Evolutionary conservation across 1,140 invertebrate species (phyloP), one percentile per base, ranked within the genome.

Genomic region (Anoplophora glabripennis): DNA sequence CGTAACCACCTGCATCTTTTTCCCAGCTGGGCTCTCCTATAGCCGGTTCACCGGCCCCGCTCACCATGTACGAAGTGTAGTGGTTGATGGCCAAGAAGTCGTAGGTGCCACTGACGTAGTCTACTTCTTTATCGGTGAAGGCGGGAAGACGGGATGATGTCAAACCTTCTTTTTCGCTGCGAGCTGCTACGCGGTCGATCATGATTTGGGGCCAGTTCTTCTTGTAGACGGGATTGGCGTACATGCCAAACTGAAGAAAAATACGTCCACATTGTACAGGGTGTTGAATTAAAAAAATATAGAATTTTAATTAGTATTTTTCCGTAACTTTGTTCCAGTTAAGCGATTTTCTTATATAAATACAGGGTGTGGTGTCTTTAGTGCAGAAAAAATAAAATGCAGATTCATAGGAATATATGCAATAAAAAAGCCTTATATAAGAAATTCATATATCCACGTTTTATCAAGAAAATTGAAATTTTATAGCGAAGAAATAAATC

Each of bases 201-300:
- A 59, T 53, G 11, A 59, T 41, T 53, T 53, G 18, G 1, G 57
- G 57, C 18, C 44, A 59, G 44, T 59, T 35, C 1, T 51, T 51
- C 5, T 46, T 8, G 14, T 33, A 59, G 0, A 86, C 84, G 72
- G 87, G 89, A 67, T 87, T 83, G 0, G 52, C 49, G 17, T n/a
- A 54, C 21, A 15, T 12, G 1, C 52, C 52, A 12, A 44, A 33
- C 52, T 54, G 35, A 17, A 53, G 38, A 10, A 15, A 53, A 28
- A 40, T 28, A 28, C 21, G 2, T 28, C 5, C n/a, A n/a, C n/a
- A 28, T 28, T 28, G 21, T 28, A 28, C 21, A 28, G 21, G 5
- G 21, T 28, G 21, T n/a, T n/a, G n/a, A n/a, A n/a, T n/a, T n/a
- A n/a, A n/a, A n/a, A n/a, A n/a, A n/a, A n/a, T n/a, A n/a, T n/a